phyloP scores from a whole-genome alignment of 1,140 invertebrate species.

The Pseudachorutes palmiensis region DNA sequence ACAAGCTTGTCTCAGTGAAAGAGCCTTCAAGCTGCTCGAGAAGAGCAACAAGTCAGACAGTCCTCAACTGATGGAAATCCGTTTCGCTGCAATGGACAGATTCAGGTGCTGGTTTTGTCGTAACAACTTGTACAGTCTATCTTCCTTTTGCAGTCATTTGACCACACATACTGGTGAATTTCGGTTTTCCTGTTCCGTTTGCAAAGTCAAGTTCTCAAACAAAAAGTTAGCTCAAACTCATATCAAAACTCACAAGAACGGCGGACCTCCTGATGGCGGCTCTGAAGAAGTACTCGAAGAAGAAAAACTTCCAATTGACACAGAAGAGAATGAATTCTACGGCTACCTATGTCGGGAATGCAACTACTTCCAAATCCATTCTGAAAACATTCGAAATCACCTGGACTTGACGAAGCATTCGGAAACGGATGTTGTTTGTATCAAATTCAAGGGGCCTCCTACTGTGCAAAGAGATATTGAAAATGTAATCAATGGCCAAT shows the following conservation, averaged over 20 bases:
- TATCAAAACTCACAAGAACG: constrained; percentile 27
- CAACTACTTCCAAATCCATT: constrained; percentile 57
- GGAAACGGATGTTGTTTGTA: neutral
- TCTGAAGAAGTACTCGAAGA: constrained; percentile 37
- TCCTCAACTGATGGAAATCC: constrained; percentile 22
- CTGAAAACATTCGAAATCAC: constrained; percentile 53
- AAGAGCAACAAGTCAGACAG: constrained; percentile 14
- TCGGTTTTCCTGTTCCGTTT: constrained; percentile 52
- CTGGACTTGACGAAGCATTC: constrained; percentile 45
- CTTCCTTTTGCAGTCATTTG: constrained; percentile 58
- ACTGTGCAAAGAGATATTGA: constrained; percentile 37
- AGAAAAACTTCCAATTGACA: constrained; percentile 25
- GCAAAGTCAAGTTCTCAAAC: constrained; percentile 41
- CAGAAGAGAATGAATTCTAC: constrained; percentile 27
- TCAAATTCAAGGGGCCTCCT: neutral
- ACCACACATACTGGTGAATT: constrained; percentile 65
- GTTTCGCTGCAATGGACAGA: neutral
- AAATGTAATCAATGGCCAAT: neutral
- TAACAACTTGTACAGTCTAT: constrained; percentile 25
- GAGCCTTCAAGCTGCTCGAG: constrained; percentile 10
- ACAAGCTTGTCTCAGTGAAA: constrained; percentile 14
- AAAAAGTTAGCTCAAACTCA: constrained; percentile 47
- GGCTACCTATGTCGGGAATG: constrained; percentile 59
- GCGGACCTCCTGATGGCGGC: neutral
- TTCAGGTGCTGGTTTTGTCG: constrained; percentile 15